These are phyloP conservation scores for Riparia riparia DNA, from an alignment of 2,113 vertebrate species.

Conservation along the genomic window DNA sequence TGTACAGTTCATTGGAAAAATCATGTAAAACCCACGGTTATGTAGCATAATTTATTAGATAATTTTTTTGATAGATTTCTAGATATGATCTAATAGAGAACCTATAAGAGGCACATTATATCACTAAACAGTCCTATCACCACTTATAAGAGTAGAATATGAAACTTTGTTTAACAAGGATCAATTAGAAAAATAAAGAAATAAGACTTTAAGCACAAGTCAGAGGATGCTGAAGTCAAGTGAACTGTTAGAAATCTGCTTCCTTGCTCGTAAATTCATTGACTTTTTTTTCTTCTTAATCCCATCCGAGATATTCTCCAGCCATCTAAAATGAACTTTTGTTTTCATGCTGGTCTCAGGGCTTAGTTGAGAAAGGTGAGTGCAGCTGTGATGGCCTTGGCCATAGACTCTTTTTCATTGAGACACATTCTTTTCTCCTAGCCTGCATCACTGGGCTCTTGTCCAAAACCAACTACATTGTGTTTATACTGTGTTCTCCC, in stretches of 20 bases:
- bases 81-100: not conserved
- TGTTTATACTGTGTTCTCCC: slow-evolving; percentile 55
- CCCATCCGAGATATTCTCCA: not conserved
- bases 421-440: slow-evolving; percentile 49
- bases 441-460: slow-evolving; percentile 38
- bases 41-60: not conserved
- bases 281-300: not conserved
- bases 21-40: not conserved
- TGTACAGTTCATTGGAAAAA: not conserved
- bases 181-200: not conserved
- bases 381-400: slow-evolving; percentile 44
- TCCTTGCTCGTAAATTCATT: not conserved
- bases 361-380: slow-evolving; percentile 13
- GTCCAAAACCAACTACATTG: slow-evolving; percentile 28
- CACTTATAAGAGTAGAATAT: not conserved
- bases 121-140: not conserved
- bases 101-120: not conserved
- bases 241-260: not conserved
- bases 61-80: not conserved
- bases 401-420: not conserved
- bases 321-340: slow-evolving; percentile 19
- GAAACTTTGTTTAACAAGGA: not conserved
- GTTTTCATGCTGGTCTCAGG: slow-evolving; percentile 6
- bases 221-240: not conserved
- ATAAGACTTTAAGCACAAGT: not conserved